phyloP scores from a whole-genome alignment of 2,113 vertebrate species.

The Neomonachus schauinslandi region DNA sequence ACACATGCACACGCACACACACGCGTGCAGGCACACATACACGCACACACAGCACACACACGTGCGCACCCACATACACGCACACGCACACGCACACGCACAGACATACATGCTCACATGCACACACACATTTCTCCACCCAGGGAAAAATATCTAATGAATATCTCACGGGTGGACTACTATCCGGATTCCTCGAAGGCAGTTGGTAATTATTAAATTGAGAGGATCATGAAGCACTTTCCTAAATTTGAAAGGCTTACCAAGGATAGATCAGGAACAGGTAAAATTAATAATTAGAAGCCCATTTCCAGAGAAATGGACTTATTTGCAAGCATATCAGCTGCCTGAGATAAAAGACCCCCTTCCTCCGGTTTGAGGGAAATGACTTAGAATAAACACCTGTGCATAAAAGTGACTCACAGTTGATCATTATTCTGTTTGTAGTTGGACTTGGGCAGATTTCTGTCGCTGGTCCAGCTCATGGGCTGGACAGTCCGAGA shows the following conservation, averaged over 20 bases:
- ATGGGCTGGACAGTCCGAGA: conserved; percentile 25
- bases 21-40: too few relatives aligned
- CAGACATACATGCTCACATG: not conserved
- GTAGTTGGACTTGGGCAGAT: conserved; percentile 68
- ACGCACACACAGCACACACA: too few relatives aligned
- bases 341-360: conserved; percentile 81
- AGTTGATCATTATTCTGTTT: conserved; percentile 61
- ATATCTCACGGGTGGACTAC: conserved; percentile 78
- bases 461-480: not conserved
- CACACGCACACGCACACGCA: not conserved
- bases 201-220: conserved; percentile 83
- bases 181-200: conserved; percentile 80
- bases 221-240: conserved; percentile 83
- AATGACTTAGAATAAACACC: conserved; percentile 66
- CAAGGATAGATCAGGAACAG: conserved; percentile 84
- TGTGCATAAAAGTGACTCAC: conserved; percentile 67
- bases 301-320: conserved; percentile 86
- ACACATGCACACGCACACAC: too few relatives aligned
- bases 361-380: conserved; percentile 78
- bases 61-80: too few relatives aligned
- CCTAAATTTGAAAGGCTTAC: conserved; percentile 85
- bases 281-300: conserved; percentile 83
- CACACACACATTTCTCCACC: too few relatives aligned
- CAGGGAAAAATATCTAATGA: conserved; percentile 76
- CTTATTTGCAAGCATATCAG: conserved; percentile 82